Evolutionary conservation across 1,140 invertebrate genomes (phyloP).

Genomic region (Drosophila littoralis): DNA sequence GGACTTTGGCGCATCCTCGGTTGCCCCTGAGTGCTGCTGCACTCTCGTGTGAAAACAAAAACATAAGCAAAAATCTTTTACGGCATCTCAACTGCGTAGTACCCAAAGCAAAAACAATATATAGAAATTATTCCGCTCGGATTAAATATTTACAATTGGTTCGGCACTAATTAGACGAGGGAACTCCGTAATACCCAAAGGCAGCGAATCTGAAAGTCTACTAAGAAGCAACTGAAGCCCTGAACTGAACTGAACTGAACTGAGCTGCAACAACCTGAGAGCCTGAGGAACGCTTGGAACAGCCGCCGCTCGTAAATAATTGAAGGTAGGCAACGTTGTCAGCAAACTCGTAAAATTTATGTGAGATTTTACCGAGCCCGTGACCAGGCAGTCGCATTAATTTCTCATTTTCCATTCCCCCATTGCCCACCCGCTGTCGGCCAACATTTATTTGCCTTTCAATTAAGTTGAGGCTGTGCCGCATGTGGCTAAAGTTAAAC

Average conservation of each 20-base stretch:
- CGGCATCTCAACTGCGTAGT: slow-evolving; percentile 60
- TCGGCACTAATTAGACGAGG: slow-evolving; percentile 13
- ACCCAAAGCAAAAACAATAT: slow-evolving; percentile 4
- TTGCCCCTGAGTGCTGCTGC: slow-evolving; percentile 40
- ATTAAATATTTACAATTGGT: slow-evolving; percentile 21
- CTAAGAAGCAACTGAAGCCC: slow-evolving; percentile 7
- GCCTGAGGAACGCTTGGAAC: slow-evolving; percentile 45
- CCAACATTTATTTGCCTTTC: slow-evolving; percentile 40
- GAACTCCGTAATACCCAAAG: slow-evolving; percentile 13
- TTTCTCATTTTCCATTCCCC: slow-evolving; percentile 15
- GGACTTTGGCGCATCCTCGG: slow-evolving; percentile 42
- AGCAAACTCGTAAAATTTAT: slow-evolving; percentile 58
- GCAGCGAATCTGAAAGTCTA: neutral
- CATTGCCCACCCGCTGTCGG: slow-evolving; percentile 21
- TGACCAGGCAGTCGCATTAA: slow-evolving; percentile 33
- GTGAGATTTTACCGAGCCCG: slow-evolving; percentile 25
- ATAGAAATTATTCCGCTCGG: neutral
- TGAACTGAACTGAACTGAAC: slow-evolving; percentile 8
- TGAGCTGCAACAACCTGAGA: slow-evolving; percentile 20
- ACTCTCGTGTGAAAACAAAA: slow-evolving; percentile 48
- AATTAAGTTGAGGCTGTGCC: slow-evolving; percentile 39
- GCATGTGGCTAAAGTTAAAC: slow-evolving; percentile 29
- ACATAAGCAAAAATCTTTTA: slow-evolving; percentile 34
- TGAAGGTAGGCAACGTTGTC: slow-evolving; percentile 71
- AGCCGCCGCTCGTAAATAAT: slow-evolving; percentile 71